These are phyloP conservation scores for Malacosoma neustria DNA, from an alignment of 2,888 invertebrate species.

Conservation along the genomic window DNA sequence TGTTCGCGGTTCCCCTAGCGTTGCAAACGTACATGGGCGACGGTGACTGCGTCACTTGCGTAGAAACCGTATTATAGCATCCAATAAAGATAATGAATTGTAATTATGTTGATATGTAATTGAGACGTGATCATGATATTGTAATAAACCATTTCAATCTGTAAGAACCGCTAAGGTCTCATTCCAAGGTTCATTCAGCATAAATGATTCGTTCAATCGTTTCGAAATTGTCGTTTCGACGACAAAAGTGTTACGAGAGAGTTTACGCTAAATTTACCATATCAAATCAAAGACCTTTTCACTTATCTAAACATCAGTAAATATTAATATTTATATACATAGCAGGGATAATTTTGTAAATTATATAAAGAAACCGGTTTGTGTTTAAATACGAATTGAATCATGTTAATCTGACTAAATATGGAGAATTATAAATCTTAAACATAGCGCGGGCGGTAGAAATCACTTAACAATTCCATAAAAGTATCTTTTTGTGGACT, in stretches of 20 bases:
- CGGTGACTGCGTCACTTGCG: no score
- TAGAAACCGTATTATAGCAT: no score
- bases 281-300: no score
- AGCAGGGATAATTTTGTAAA: no score
- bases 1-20: no score
- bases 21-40: no score
- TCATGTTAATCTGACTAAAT: conserved; percentile 23
- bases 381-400: conserved; percentile 16
- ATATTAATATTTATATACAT: no score
- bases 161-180: conserved; percentile 19
- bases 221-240: conserved; percentile 20
- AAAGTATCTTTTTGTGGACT: not conserved
- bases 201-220: conserved; percentile 22
- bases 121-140: conserved; percentile 2
- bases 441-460: not conserved
- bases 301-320: no score
- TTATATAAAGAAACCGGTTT: no score
- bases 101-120: conserved; percentile 3
- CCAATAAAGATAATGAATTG: not conserved
- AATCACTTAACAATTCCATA: no score
- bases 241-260: conserved; percentile 16
- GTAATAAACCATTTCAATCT: conserved; percentile 9
- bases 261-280: conserved; percentile 27
- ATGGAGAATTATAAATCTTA: conserved; percentile 9
- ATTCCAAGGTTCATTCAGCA: conserved; percentile 22